A percentile compares a stretch with the other conserved stretches of the same genome.
Evolutionary conservation across 37 sponge, comb jelly and placozoan species (phyloP).

Genomic region (Haliclona indistincta): DNA sequence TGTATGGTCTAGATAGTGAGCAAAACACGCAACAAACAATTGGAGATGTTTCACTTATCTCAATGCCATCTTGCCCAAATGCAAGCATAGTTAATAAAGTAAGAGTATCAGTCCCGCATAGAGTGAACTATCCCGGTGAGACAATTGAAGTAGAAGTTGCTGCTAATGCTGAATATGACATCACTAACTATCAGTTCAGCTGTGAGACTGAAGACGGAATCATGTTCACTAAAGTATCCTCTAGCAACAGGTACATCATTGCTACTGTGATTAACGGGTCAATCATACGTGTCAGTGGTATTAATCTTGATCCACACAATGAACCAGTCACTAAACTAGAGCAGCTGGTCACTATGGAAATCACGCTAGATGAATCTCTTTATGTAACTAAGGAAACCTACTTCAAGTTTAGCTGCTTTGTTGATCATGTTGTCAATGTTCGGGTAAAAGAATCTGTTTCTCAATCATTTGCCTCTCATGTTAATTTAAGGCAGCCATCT

Average conservation of each 20-base stretch:
- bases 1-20: conserved; percentile 12
- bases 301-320: background rate
- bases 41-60: conserved; percentile 11
- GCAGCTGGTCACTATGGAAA: background rate
- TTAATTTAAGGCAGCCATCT: background rate
- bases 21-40: background rate
- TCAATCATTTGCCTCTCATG: conserved; percentile 26
- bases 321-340: background rate
- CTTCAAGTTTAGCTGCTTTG: conserved; percentile 12
- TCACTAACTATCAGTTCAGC: conserved; percentile 10
- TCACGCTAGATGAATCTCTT: background rate
- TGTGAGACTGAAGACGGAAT: conserved; percentile 15
- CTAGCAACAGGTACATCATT: conserved; percentile 3
- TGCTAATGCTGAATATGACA: conserved; percentile 4
- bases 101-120: conserved; percentile 13
- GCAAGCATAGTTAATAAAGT: background rate
- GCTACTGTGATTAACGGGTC: background rate
- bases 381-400: background rate
- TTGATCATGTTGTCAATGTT: conserved; percentile 48
- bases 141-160: conserved; percentile 9
- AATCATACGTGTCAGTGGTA: conserved; percentile 27
- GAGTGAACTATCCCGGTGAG: conserved; percentile 39
- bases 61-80: background rate
- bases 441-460: background rate
- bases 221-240: conserved; percentile 17